These are phyloP conservation scores for Anthophora plumipes DNA, from an alignment of 2,888 invertebrate species.

Conservation along the genomic window DNA sequence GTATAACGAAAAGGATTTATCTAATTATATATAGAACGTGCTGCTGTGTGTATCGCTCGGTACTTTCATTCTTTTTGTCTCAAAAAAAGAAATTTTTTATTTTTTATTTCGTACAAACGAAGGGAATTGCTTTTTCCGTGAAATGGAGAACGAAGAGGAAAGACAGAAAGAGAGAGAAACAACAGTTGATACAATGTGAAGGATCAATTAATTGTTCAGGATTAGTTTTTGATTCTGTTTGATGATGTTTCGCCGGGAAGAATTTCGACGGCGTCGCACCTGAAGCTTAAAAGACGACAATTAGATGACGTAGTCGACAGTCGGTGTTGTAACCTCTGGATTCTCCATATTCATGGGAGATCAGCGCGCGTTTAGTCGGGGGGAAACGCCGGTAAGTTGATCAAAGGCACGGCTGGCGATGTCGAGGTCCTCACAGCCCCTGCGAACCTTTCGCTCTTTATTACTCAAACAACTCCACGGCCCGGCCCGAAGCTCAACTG, in stretches of 20 bases:
- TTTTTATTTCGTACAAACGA: not conserved
- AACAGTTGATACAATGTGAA: not conserved
- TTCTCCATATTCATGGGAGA: conserved; percentile 82
- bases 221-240: not conserved
- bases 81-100: not conserved
- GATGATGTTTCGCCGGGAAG: not conserved
- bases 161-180: not conserved
- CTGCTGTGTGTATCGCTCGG: not conserved
- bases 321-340: conserved; percentile 65
- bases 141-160: not conserved
- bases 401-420: conserved; percentile 79
- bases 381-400: conserved; percentile 79
- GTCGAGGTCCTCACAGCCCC: conserved; percentile 78
- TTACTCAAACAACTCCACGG: conserved; percentile 76
- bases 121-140: not conserved
- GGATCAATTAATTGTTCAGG: not conserved
- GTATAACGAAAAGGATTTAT: not conserved
- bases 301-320: conserved; percentile 73
- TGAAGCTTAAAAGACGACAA: conserved; percentile 76
- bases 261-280: conserved; percentile 53
- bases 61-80: not conserved
- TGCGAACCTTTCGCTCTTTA: conserved; percentile 75
- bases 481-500: conserved; percentile 74
- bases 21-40: not conserved
- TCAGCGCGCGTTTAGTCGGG: conserved; percentile 81